Conservation (phyloP, 2,113 vertebrate genomes). For the Erpornis zantholeuca region DNA sequence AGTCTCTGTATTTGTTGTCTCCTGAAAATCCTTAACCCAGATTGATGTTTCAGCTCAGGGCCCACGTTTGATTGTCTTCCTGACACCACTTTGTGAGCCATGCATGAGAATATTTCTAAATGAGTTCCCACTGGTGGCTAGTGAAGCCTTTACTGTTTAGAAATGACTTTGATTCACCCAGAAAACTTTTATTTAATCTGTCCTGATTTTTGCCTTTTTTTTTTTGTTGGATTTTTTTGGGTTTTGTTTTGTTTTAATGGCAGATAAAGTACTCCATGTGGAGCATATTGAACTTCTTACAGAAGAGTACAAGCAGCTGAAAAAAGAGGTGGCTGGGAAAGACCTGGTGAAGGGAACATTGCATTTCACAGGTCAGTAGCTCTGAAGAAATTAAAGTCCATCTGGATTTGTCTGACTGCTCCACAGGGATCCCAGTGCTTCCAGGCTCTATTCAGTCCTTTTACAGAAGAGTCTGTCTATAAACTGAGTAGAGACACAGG, state of each 20-base stretch:
- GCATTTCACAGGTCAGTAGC: constrained; percentile 89
- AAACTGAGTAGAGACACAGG: background rate
- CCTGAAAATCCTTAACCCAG: background rate
- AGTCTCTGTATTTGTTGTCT: background rate
- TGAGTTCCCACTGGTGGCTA: background rate
- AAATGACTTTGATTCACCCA: background rate
- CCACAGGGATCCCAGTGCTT: background rate
- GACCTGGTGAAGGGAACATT: constrained; percentile 83
- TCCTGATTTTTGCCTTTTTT: background rate
- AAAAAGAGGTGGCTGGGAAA: constrained; percentile 84
- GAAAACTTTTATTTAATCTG: background rate
- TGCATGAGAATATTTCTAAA: background rate
- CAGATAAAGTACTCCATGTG: constrained; percentile 87
- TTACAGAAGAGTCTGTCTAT: background rate
- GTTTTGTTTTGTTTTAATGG: background rate
- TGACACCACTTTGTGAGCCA: background rate
- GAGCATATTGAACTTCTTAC: constrained; percentile 92
- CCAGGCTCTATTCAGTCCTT: background rate
- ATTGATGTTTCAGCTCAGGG: background rate
- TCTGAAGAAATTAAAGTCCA: background rate
- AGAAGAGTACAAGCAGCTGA: constrained; percentile 86
- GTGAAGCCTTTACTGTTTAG: background rate
- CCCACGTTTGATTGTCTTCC: background rate
- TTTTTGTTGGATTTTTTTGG: background rate
- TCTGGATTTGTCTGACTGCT: background rate